A percentile compares a stretch with the other conserved stretches of the same genome.
Conservation (phyloP, 2,113 vertebrate species). For the Amphilophus citrinellus region DNA sequence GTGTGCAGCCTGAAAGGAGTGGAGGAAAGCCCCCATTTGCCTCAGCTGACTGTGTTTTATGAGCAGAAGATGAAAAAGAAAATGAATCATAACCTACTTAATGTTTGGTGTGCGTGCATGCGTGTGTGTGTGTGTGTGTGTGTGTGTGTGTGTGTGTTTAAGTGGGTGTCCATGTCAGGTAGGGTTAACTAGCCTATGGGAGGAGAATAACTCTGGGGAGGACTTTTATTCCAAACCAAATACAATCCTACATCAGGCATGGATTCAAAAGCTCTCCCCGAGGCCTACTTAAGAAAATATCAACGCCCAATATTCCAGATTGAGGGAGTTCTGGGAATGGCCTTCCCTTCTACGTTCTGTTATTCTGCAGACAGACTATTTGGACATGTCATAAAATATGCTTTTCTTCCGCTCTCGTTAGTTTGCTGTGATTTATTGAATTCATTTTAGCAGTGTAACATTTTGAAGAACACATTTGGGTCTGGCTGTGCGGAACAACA, state of each 20-base stretch:
- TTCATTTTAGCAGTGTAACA: slow-evolving; percentile 25
- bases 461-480: slow-evolving; percentile 13
- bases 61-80: slow-evolving; percentile 66
- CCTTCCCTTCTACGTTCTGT: slow-evolving; percentile 35
- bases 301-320: slow-evolving; percentile 61
- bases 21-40: slow-evolving; percentile 52
- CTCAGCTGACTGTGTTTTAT: slow-evolving; percentile 65
- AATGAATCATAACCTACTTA: slow-evolving; percentile 79
- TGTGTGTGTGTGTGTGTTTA: slow-evolving; percentile 17
- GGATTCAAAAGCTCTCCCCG: slow-evolving; percentile 70
- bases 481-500: neutral
- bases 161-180: slow-evolving; percentile 40
- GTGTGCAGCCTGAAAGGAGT: slow-evolving; percentile 42
- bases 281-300: slow-evolving; percentile 77
- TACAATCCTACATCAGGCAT: slow-evolving; percentile 76
- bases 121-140: slow-evolving; percentile 24
- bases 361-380: slow-evolving; percentile 60
- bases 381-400: slow-evolving; percentile 57
- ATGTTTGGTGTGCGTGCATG: neutral
- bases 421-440: slow-evolving; percentile 59
- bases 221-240: slow-evolving; percentile 79
- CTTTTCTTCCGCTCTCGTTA: slow-evolving; percentile 62
- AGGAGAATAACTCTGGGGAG: slow-evolving; percentile 67
- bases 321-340: slow-evolving; percentile 65
- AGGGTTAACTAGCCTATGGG: slow-evolving; percentile 68